Base-by-base conservation (phyloP, 2,888 invertebrate genomes). In the Spatulosminthurus flaviceps region DNA sequence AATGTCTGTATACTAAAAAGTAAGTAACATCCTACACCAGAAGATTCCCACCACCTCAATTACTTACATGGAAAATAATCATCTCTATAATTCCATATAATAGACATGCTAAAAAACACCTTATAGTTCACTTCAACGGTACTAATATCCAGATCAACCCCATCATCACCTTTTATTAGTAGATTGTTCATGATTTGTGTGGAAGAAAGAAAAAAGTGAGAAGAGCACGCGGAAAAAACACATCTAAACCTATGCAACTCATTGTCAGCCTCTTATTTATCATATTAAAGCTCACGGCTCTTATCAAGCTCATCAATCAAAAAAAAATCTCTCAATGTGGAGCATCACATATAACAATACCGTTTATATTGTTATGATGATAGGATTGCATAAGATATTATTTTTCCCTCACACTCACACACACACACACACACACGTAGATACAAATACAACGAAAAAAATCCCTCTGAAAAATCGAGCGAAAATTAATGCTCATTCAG, bases 151-250 rank as follows among this genome's bases (percentile, higher is more conserved):
- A 41, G 9, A 41, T 13, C 7, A 9, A 41, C 9, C 9, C 13
- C 7, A 7, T 9, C 41, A 41, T 41, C 41, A 9, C 41, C 41
- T 9, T 41, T 13, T 19, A 19, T 16, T 9, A 51, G 5, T 51
- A 4, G 7, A 9, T 16, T 2, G 51, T 9, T 16, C 9, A 4
- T 51, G 51, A 51, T 51, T 51, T 16, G 51, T 51, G n/a, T n/a
- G n/a, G n/a, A n/a, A n/a, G n/a, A n/a, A n/a, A n/a, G n/a, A n/a
- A n/a, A 51, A 64, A 26, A 24, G 21, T 24, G 64, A 60, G 64
- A n/a, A n/a, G 26, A 64, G 64, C 64, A 64, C 64, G 64, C 24
- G 64, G 64, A 64, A 64, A 64, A 64, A 51, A 19, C 24, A 24
- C 64, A 9, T 64, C 24, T 64, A 24, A 64, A 64, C 24, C 11